Evolutionary conservation across 2,888 invertebrate species (phyloP).

Genomic region (Himalopsyche kuldschensis): DNA sequence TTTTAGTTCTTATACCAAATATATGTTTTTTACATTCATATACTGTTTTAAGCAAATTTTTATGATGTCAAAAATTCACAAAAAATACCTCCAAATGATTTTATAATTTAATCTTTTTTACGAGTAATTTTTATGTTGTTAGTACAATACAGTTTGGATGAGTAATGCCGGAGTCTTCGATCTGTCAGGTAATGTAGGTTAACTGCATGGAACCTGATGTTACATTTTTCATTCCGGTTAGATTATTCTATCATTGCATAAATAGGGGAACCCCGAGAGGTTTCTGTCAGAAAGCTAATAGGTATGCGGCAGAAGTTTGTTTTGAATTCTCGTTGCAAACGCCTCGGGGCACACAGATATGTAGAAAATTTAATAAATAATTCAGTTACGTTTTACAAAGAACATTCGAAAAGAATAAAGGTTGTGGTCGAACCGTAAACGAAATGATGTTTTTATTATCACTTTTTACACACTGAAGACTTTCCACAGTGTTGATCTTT

Average conservation of each 20-base stretch:
- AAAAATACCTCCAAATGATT: too few species aligned
- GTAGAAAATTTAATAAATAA: constrained; percentile 11
- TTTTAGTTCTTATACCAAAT: too few species aligned
- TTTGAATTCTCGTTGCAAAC: constrained; percentile 1
- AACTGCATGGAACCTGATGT: background rate
- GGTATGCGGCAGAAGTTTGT: constrained; percentile 25
- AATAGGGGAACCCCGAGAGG: constrained; percentile 2
- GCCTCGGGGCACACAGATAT: background rate
- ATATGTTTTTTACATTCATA: too few species aligned
- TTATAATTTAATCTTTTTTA: too few species aligned
- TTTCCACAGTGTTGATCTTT: background rate
- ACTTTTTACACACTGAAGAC: background rate
- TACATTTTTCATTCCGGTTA: background rate
- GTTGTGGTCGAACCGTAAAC: background rate
- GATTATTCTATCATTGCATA: constrained; percentile 1
- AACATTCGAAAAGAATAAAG: background rate
- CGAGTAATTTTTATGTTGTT: too few species aligned
- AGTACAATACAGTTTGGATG: too few species aligned
- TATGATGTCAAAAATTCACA: too few species aligned
- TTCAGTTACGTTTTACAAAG: constrained; percentile 1
- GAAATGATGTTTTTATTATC: constrained; percentile 1
- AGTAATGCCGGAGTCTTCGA: background rate
- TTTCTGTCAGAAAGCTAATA: constrained; percentile 13
- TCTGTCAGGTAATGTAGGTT: background rate
- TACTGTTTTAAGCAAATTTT: too few species aligned